A percentile compares a stretch with the other conserved stretches of the same genome.
Conservation (phyloP, 2,888 invertebrate species). For the Pherbina coryleti region DNA sequence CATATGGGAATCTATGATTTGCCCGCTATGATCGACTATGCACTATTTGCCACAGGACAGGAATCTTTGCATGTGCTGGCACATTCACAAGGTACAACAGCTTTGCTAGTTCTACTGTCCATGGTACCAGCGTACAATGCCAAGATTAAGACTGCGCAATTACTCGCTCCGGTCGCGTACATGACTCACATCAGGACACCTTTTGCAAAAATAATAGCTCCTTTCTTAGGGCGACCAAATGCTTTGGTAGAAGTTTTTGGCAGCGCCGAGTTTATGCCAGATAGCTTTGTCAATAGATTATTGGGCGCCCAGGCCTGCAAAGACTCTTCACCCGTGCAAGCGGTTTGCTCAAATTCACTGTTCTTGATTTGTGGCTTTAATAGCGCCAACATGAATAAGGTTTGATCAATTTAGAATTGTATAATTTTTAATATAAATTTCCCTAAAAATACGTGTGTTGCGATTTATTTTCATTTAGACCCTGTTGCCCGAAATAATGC, state of each 20-base stretch:
- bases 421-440: too few species aligned
- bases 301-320: conserved; percentile 70
- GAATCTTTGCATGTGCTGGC: conserved; percentile 77
- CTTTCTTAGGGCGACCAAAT: conserved; percentile 58
- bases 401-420: conserved; percentile 31
- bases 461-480: conserved; percentile 49
- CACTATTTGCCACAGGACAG: conserved; percentile 61
- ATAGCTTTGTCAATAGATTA: conserved; percentile 47
- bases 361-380: conserved; percentile 46
- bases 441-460: not conserved
- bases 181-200: conserved; percentile 69
- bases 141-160: conserved; percentile 60
- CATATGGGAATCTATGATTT: conserved; percentile 90
- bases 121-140: conserved; percentile 53
- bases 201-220: conserved; percentile 57
- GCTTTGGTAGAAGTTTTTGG: conserved; percentile 58
- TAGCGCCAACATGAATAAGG: conserved; percentile 46
- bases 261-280: conserved; percentile 60
- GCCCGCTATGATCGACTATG: conserved; percentile 85
- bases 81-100: conserved; percentile 91
- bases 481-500: conserved; percentile 46
- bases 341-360: conserved; percentile 43
- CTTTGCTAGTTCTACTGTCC: conserved; percentile 74
- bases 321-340: conserved; percentile 36
- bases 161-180: conserved; percentile 72